Evolutionary conservation across 64 coral and sea anemone genomes (phyloP).

Genomic region (Hydrozoanthus tunicans): DNA sequence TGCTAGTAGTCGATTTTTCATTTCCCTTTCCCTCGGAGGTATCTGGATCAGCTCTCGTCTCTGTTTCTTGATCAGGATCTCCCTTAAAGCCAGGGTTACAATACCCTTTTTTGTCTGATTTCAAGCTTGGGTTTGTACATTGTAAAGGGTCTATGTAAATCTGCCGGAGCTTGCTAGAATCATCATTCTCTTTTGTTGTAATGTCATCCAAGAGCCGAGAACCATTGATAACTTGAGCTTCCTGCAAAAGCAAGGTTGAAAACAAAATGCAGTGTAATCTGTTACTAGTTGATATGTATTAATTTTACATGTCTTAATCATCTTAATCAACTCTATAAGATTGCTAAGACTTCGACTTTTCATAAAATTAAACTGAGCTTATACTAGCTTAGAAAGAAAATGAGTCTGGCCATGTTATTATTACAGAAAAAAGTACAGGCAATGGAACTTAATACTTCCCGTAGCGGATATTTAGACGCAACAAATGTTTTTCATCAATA

Average conservation of each 20-base stretch:
- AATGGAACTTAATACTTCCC: too few species aligned
- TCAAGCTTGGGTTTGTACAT: too few species aligned
- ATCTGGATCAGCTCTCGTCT: neutral
- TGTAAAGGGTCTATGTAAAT: neutral
- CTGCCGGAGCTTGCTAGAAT: neutral
- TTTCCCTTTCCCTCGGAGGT: neutral
- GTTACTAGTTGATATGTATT: neutral
- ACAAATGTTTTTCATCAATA: too few species aligned
- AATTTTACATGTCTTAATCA: too few species aligned
- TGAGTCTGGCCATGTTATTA: too few species aligned
- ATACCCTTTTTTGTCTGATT: neutral
- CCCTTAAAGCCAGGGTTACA: neutral
- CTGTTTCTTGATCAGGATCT: neutral
- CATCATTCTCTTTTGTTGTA: neutral
- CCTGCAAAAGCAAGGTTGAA: neutral
- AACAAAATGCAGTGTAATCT: neutral
- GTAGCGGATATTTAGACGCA: too few species aligned
- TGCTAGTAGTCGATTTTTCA: neutral
- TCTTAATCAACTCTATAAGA: too few species aligned
- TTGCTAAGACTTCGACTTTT: too few species aligned
- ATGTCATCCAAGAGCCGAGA: constrained; percentile 2
- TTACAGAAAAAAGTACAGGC: too few species aligned
- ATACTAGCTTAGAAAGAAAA: too few species aligned
- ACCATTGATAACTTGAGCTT: too few species aligned
- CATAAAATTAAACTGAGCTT: too few species aligned